Evolutionary conservation across 2,113 vertebrate species (phyloP).

Genomic region (Cervus canadensis): DNA sequence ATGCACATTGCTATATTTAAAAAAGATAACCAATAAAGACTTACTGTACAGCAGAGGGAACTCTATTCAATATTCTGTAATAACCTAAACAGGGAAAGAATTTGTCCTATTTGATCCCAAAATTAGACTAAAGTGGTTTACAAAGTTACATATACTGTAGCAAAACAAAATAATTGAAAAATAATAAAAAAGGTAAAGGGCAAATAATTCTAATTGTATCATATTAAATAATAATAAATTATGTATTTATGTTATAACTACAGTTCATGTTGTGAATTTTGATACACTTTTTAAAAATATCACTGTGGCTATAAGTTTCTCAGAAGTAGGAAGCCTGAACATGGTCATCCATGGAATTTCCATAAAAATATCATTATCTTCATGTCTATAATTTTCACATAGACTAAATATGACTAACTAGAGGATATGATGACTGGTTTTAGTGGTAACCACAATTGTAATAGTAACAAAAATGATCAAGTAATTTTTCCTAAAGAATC

Average conservation of each 20-base stretch:
- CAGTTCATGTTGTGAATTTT: background rate
- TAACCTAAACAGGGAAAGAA: background rate
- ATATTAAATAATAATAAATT: background rate
- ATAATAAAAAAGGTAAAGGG: background rate
- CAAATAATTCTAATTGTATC: background rate
- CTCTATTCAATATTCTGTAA: background rate
- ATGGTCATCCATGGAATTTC: background rate
- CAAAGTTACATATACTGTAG: background rate
- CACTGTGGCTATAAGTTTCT: background rate
- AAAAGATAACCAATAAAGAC: background rate
- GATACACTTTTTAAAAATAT: background rate
- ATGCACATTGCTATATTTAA: background rate
- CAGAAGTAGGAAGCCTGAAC: background rate
- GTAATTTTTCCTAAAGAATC: background rate
- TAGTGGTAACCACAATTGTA: background rate
- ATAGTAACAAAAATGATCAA: background rate
- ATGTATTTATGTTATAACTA: background rate
- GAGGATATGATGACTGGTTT: background rate
- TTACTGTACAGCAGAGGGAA: background rate
- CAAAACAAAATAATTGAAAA: constrained; percentile 24
- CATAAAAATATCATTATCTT: background rate
- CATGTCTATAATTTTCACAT: background rate
- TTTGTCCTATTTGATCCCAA: background rate
- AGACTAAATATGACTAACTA: background rate
- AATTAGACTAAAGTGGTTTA: background rate